Evolutionary conservation across 2,113 vertebrate genomes (phyloP), one percentile per base, ranked within the genome.

Genomic region (Paramisgurnus dabryanus): DNA sequence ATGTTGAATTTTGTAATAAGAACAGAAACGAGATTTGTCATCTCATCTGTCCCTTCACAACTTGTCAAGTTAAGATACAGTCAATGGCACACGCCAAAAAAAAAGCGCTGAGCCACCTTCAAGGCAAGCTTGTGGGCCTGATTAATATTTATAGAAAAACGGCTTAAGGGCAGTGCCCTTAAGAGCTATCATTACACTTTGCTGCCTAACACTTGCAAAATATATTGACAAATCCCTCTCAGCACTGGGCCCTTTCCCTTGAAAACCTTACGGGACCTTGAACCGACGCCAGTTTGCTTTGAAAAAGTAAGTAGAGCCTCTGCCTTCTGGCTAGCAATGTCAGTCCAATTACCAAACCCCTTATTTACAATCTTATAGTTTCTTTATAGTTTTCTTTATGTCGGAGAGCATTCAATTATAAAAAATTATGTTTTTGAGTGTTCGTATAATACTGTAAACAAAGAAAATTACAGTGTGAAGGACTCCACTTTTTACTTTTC

Each of bases 131-230:
- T 40, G 84, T 85, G 90, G 89, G 87, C 90, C 88, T 88, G 88
- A 91, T 92, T 91, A 90, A 94, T 94, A 93, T 91, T 92, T 88
- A 91, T 87, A 90, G 88, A 90, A 91, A 90, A 93, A 89, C 89
- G 90, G 89, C 89, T 92, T 92, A 85, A 90, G 89, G 90, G 87
- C 86, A 93, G 90, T 85, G 90, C 92, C 90, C 89, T 85, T 60
- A 89, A 93, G 88, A 89, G 89, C 84, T 82, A 88, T 89, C 90
- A 90, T 85, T 90, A 83, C 73, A 80, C 83, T 84, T 90, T 75
- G 85, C 78, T 85, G 83, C 86, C 88, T 88, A 89, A 92, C 88
- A 83, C 87, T 85, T 83, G 67, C 88, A 87, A 91, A 91, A 90
- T 90, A 90, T 91, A 93, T 92, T 89, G 90, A 92, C 90, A 90